Base-by-base conservation (phyloP, 2,888 invertebrate genomes). In the Cheilosia vernalis region DNA sequence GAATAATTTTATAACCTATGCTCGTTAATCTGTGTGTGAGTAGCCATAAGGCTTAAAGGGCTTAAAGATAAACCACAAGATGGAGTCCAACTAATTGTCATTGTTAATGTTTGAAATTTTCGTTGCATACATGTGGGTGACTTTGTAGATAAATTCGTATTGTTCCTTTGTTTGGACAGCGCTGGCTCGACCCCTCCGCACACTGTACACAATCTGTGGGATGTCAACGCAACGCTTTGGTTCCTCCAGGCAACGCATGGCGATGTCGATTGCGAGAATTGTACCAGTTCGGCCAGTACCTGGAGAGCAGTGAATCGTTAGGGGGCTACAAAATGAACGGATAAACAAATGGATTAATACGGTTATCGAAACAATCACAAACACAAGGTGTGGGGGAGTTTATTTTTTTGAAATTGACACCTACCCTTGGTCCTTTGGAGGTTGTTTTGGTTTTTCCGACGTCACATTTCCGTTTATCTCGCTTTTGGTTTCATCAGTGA, bases 101-200 rank as follows among this genome's bases (percentile, higher is more conserved):
- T 94, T 92, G 83, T 94, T 94, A 87, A 95, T 94, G 83, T 96
- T 97, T 89, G 96, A 95, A 88, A 97, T 93, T 93, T 96, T 97
- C 87, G 96, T 95, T 85, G 97, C 97, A 91, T 97, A 97, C 91
- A 96, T 94, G 91, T 95, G 95, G 88, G 97, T 94, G 89, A 96
- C 98, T 95, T 97, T 96, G 92, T 98, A 98, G 87, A 98, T 95
- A 93, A 98, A 97, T 89, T 95, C 95, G 92, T 98, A 98, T 93
- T 98, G 98, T 89, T 98, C 97, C 89, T 96, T 95, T 81, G 98
- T 98, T 92, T 97, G 96, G 27, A 98, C 97, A 80, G 97, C 95
- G 88, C 97, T 97, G 56, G 97, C 97, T 15, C 98, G 93, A 90
- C 98, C 98, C 89, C 97, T 94, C 87, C 98, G 94, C 89, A 98